Percentiles rank a stretch among this genome's conserved stretches.
Evolutionary conservation across 2,888 invertebrate genomes (phyloP).

Genomic region (Sthenelais limicola): DNA sequence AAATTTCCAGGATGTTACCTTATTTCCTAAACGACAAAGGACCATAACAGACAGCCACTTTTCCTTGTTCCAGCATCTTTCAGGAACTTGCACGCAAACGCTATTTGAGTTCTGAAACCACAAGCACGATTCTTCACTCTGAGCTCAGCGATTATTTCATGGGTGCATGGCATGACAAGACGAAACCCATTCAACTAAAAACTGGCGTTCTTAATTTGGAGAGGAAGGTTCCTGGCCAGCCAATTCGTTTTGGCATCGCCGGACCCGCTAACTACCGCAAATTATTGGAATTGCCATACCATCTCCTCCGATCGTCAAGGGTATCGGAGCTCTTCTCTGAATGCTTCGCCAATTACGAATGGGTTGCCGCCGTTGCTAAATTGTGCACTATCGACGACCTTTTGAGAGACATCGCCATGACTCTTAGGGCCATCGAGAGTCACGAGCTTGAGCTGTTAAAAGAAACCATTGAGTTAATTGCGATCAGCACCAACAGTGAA

Average conservation of each 20-base stretch:
- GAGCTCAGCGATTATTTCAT: slow-evolving; percentile 24
- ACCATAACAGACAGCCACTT: too few relatives aligned
- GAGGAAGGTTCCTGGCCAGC: slow-evolving; percentile 20
- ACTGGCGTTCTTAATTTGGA: neutral
- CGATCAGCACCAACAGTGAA: slow-evolving; percentile 2
- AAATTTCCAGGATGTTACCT: too few relatives aligned
- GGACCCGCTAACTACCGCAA: slow-evolving; percentile 19
- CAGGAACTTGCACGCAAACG: too few relatives aligned
- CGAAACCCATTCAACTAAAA: neutral
- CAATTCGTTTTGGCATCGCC: slow-evolving; percentile 8
- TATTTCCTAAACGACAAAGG: too few relatives aligned
- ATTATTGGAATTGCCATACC: slow-evolving; percentile 16
- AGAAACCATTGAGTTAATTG: slow-evolving; percentile 24
- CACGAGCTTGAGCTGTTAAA: slow-evolving; percentile 20
- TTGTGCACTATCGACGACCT: slow-evolving; percentile 22
- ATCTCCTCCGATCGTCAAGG: neutral
- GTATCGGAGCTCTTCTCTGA: slow-evolving; percentile 7
- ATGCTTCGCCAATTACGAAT: slow-evolving; percentile 21
- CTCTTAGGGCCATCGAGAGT: neutral
- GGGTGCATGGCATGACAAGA: slow-evolving; percentile 3
- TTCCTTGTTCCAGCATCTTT: too few relatives aligned
- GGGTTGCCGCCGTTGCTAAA: slow-evolving; percentile 4
- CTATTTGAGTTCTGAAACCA: too few relatives aligned
- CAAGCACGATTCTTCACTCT: slow-evolving; percentile 8
- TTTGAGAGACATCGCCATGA: slow-evolving; percentile 23